phyloP scores from a whole-genome alignment of 2,797 vertebrate species.

The Remorina albescens region DNA sequence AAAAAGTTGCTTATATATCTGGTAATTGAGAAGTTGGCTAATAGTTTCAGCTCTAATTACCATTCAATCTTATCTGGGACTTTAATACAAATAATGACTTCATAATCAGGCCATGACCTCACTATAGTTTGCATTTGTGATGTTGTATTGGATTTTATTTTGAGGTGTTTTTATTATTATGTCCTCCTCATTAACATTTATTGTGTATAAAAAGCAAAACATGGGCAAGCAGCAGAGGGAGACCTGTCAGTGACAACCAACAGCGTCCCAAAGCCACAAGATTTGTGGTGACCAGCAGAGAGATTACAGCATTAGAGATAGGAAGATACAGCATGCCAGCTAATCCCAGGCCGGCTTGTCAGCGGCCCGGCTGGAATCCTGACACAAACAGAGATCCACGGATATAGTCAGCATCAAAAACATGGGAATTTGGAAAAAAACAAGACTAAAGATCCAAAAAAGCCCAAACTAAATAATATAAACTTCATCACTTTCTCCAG shows the following conservation, averaged over 20 bases:
- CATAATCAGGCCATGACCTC: not conserved
- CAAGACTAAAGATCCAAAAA: not conserved
- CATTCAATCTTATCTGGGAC: not conserved
- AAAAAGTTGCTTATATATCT: not conserved
- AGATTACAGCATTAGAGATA: conserved; percentile 86
- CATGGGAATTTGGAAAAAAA: not conserved
- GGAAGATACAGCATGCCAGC: conserved; percentile 79
- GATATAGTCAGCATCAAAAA: conserved; percentile 33
- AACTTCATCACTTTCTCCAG: conserved; percentile 8
- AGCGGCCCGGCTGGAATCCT: conserved; percentile 72
- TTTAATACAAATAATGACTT: not conserved
- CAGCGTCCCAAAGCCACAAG: conserved; percentile 57
- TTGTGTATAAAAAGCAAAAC: conserved; percentile 18
- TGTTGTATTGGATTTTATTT: not conserved
- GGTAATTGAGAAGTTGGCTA: not conserved
- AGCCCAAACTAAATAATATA: not conserved
- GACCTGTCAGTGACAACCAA: conserved; percentile 42
- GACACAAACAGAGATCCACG: conserved; percentile 64
- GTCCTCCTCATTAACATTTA: not conserved
- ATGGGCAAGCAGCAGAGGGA: no score
- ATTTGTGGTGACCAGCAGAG: conserved; percentile 63
- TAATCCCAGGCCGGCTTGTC: conserved; percentile 79
- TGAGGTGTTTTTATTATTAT: not conserved
- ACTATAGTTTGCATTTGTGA: not conserved
- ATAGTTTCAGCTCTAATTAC: no score